Conservation (phyloP, 2,113 vertebrate genomes). For the Hucho hucho region DNA sequence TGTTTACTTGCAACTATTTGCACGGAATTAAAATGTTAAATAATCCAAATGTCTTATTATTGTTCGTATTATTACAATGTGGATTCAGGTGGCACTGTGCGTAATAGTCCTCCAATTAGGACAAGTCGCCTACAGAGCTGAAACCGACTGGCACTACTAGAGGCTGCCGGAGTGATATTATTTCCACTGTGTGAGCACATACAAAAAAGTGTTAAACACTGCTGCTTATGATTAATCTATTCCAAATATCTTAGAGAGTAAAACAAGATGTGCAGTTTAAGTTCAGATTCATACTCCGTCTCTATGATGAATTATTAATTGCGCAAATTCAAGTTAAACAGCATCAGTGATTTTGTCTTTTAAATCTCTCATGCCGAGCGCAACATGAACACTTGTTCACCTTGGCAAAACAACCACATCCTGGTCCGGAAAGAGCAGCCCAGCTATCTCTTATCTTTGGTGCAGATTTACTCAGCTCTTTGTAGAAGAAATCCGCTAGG, state of each 20-base stretch:
- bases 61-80: not conserved
- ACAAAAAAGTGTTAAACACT: not conserved
- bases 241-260: not conserved
- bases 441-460: not conserved
- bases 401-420: slow-evolving; percentile 1
- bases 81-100: not conserved
- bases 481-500: not conserved
- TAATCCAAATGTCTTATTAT: slow-evolving; percentile 6
- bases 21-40: slow-evolving; percentile 14
- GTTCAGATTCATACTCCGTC: not conserved
- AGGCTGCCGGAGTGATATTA: too few relatives aligned
- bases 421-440: slow-evolving; percentile 5
- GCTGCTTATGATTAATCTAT: not conserved
- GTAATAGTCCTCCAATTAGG: not conserved
- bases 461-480: not conserved
- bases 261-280: not conserved
- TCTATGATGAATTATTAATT: not conserved
- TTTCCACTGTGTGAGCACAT: too few relatives aligned
- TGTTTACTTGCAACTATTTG: slow-evolving; percentile 5
- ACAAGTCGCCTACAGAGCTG: not conserved
- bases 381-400: slow-evolving; percentile 28
- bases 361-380: not conserved
- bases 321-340: not conserved
- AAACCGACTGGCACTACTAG: not conserved
- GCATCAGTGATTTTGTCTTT: not conserved